These are phyloP conservation scores for Aphis craccivora DNA, from an alignment of 1,140 invertebrate genomes.

Conservation along the genomic window DNA sequence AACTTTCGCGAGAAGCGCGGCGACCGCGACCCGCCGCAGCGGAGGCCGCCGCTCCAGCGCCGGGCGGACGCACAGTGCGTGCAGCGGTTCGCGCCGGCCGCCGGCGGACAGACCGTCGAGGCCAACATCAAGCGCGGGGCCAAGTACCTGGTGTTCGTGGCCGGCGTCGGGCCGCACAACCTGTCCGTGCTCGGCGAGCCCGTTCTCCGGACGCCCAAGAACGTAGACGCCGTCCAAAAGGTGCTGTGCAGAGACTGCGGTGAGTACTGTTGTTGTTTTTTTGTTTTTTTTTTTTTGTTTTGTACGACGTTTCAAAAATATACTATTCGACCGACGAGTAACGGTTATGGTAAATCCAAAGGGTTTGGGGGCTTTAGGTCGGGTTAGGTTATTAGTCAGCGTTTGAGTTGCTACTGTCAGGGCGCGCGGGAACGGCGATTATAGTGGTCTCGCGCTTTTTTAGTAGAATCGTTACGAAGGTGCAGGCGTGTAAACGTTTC, in stretches of 20 bases:
- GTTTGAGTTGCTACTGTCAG: too few species aligned
- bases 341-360: too few species aligned
- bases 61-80: conserved; percentile 66
- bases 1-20: conserved; percentile 67
- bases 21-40: conserved; percentile 59
- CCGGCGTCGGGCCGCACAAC: conserved; percentile 72
- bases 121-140: conserved; percentile 71
- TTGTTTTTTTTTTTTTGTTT: too few species aligned
- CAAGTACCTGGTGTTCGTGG: conserved; percentile 73
- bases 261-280: conserved; percentile 60
- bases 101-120: conserved; percentile 62
- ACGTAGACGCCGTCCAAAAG: conserved; percentile 62
- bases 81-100: conserved; percentile 58
- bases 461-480: not conserved
- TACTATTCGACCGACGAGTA: too few species aligned
- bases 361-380: too few species aligned
- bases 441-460: not conserved
- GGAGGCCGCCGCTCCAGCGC: conserved; percentile 57
- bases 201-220: conserved; percentile 63
- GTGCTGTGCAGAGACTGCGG: conserved; percentile 63
- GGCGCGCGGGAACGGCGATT: too few species aligned
- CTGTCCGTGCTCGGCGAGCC: conserved; percentile 72
- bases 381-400: too few species aligned
- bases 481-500: too few species aligned
- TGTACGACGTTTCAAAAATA: too few species aligned